Base-by-base conservation (phyloP, 1,140 invertebrate species). In the Magallana ariakensis region DNA sequence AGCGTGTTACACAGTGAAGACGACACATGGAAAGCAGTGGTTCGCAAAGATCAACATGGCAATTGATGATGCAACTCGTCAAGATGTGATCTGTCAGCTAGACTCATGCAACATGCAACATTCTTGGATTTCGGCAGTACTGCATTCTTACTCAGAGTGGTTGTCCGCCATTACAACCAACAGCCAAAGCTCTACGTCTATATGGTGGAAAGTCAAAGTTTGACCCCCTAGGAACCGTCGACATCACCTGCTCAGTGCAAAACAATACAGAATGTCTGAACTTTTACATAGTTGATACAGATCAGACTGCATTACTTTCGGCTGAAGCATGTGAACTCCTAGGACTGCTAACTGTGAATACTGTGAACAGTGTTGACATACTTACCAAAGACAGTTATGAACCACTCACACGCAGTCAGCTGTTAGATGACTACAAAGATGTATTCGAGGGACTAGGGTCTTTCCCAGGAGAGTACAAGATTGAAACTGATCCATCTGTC, bases 401-500 rank as follows among this genome's bases (percentile, higher is more conserved):
- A 6, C 33, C 81, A 16, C 16, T 87, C 4, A 56, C 8, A 10
- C n/a, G 80, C 11, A 9, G 82, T 46, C 55, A 87, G 19, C 84
- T 87, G 9, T 6, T 85, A 53, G n/a, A 15, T 19, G 80, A 90
- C 57, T 89, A 89, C 75, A 80, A 84, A 22, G 89, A 90, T 85
- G 80, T 89, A 70, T 91, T 90, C 83, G 82, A 84, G 85, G 89
- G 88, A 13, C 8, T 88, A 33, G 89, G 89, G 19, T 83, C 57
- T 33, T 33, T 33, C 33, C 33, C 81, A 33, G 85, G 85, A 19
- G 55, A 88, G 46, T 87, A 92, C 86, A 85, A 91, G 15, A 91
- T 94, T 84, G 82, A 92, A 84, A 55, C 92, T 58, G 89, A 92
- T 75, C 60, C 80, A 16, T 54, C 80, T 9, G 88, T 87, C 16